Evolutionary conservation across 2,888 invertebrate species (phyloP).

Genomic region (Oscheius myriophilus): DNA sequence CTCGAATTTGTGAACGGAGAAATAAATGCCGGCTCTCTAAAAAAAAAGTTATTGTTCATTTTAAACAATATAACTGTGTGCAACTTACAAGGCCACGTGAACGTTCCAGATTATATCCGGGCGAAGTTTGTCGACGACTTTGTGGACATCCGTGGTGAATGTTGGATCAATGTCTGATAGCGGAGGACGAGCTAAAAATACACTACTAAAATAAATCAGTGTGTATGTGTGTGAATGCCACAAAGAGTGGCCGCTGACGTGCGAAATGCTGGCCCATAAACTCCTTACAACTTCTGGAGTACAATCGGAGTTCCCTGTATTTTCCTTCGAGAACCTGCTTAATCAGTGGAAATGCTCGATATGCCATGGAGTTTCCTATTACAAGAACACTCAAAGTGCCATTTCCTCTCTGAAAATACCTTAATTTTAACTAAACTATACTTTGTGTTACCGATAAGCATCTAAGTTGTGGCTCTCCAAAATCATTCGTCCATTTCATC

Average conservation of each 20-base stretch:
- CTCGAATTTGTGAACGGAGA: background rate
- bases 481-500: background rate
- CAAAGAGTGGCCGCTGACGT: no score
- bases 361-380: slow-evolving; percentile 25
- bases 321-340: slow-evolving; percentile 2
- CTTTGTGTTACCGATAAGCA: slow-evolving; percentile 1
- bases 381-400: slow-evolving; percentile 10
- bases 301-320: slow-evolving; percentile 13
- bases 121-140: slow-evolving; percentile 4
- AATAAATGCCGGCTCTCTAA: background rate
- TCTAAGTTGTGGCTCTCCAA: background rate
- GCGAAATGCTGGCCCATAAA: no score
- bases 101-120: slow-evolving; percentile 17
- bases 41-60: background rate
- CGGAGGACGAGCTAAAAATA: slow-evolving; percentile 4
- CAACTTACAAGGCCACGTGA: slow-evolving; percentile 3
- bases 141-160: background rate
- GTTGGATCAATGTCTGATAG: background rate
- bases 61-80: no score
- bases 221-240: no score
- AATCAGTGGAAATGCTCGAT: slow-evolving; percentile 11
- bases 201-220: no score
- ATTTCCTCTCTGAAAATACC: slow-evolving; percentile 6
- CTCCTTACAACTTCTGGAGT: slow-evolving; percentile 12
- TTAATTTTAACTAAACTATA: background rate